These are phyloP conservation scores for Pedicia rivosa DNA, from an alignment of 2,888 invertebrate genomes.

Conservation along the genomic window DNA sequence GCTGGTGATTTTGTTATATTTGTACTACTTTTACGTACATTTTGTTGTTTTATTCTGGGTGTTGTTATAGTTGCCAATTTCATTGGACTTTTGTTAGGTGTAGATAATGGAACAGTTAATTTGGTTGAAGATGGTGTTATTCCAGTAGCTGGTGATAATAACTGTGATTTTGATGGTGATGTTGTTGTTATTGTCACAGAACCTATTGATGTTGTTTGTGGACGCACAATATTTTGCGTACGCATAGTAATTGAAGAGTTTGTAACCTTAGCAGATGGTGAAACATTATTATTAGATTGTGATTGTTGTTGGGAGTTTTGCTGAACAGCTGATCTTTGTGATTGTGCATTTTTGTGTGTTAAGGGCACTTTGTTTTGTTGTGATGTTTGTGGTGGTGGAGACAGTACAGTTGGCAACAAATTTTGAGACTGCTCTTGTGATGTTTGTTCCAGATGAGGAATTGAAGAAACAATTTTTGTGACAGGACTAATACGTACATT, in stretches of 20 bases:
- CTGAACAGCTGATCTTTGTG: not conserved
- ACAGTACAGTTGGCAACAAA: not conserved
- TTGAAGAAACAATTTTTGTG: not conserved
- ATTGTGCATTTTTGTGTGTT: slow-evolving; percentile 5
- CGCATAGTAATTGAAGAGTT: not conserved
- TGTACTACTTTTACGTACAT: slow-evolving; percentile 6
- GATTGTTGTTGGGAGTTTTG: not conserved
- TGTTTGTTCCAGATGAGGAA: not conserved
- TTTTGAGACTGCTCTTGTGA: not conserved
- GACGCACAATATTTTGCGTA: no score
- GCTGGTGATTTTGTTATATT: slow-evolving; percentile 20
- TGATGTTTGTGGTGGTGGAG: slow-evolving; percentile 5
- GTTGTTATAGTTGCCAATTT: slow-evolving; percentile 21
- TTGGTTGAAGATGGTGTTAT: slow-evolving; percentile 34
- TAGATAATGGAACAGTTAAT: slow-evolving; percentile 22
- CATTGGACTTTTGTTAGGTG: slow-evolving; percentile 8
- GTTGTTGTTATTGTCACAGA: not conserved
- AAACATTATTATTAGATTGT: not conserved
- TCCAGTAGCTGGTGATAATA: slow-evolving; percentile 33
- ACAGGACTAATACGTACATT: not conserved
- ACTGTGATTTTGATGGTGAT: slow-evolving; percentile 6
- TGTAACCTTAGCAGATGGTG: not conserved
- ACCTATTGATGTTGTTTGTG: not conserved
- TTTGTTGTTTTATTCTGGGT: slow-evolving; percentile 30
- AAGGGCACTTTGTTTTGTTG: slow-evolving; percentile 6